These are phyloP conservation scores for Jaculus jaculus DNA, from an alignment of 2,113 vertebrate genomes.

Conservation along the genomic window DNA sequence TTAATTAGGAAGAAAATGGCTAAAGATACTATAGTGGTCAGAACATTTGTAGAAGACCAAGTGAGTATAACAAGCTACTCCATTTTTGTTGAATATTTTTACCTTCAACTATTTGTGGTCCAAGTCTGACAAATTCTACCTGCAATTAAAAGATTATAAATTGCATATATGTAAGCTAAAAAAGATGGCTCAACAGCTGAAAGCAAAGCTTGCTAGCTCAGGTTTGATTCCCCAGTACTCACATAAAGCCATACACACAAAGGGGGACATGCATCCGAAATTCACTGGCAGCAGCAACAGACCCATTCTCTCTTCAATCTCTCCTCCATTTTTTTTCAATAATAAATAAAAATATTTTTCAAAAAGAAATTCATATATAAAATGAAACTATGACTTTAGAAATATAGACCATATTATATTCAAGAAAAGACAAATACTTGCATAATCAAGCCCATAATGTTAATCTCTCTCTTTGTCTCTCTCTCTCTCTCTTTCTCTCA, in stretches of 20 bases:
- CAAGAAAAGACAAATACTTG: neutral
- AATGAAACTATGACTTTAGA: slow-evolving; percentile 18
- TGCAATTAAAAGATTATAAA: neutral
- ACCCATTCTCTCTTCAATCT: no score
- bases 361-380: neutral
- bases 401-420: neutral
- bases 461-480: neutral
- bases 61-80: slow-evolving; percentile 79
- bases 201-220: no score
- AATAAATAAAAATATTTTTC: no score
- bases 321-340: no score
- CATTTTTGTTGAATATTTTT: slow-evolving; percentile 37
- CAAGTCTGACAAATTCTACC: neutral
- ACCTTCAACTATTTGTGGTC: neutral
- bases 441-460: neutral
- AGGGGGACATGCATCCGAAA: no score
- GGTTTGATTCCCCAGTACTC: no score
- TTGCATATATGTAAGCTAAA: neutral
- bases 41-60: slow-evolving; percentile 92
- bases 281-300: no score
- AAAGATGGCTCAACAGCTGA: no score
- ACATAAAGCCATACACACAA: no score
- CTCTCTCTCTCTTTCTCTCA: no score
- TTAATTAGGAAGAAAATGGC: slow-evolving; percentile 91
- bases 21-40: slow-evolving; percentile 90